phyloP scores from a whole-genome alignment of 2,888 invertebrate species.

The Cosmopolites sordidus region DNA sequence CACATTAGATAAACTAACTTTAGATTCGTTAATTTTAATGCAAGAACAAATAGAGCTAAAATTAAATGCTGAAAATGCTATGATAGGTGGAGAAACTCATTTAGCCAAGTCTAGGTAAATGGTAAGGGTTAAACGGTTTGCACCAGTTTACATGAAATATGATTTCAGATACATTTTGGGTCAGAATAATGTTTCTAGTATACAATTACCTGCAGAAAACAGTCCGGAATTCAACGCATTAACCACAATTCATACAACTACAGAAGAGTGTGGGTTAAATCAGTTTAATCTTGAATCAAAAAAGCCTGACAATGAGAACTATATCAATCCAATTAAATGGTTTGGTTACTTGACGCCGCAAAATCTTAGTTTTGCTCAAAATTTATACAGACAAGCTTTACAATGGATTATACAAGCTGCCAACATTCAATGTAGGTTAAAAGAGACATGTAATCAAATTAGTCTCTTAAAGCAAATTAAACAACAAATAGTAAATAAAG shows the following conservation, averaged over 20 bases:
- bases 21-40: constrained; percentile 67
- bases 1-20: constrained; percentile 63
- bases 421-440: constrained; percentile 64
- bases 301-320: constrained; percentile 42
- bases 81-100: constrained; percentile 67
- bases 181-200: constrained; percentile 63
- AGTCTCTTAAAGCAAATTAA: constrained; percentile 34
- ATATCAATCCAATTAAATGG: constrained; percentile 72
- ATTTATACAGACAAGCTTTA: constrained; percentile 66
- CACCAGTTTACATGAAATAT: neutral
- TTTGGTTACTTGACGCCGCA: constrained; percentile 83
- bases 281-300: constrained; percentile 39
- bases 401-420: constrained; percentile 63
- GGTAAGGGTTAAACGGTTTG: neutral
- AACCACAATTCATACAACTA: constrained; percentile 39
- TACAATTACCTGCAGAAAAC: constrained; percentile 67
- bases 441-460: constrained; percentile 42
- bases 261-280: constrained; percentile 40
- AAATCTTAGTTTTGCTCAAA: constrained; percentile 70
- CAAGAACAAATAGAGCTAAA: constrained; percentile 68
- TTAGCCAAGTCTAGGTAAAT: constrained; percentile 64
- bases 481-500: constrained; percentile 10
- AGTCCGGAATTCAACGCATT: constrained; percentile 51
- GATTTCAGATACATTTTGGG: constrained; percentile 68
- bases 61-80: constrained; percentile 63